Conservation (phyloP, 2,797 vertebrate species). For the Gallirallus australis region DNA sequence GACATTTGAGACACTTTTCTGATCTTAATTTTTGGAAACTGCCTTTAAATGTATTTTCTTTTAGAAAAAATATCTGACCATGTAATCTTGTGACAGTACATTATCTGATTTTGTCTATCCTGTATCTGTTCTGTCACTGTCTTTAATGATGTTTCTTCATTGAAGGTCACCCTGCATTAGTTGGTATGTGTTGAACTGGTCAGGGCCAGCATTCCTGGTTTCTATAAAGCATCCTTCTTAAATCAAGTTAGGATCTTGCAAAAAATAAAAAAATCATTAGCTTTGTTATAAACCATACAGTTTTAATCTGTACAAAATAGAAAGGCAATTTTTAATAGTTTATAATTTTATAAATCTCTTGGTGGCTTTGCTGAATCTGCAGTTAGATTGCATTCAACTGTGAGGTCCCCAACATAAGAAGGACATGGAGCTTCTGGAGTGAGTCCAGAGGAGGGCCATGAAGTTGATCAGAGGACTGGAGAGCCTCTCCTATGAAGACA, state of each 20-base stretch:
- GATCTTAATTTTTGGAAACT: background rate
- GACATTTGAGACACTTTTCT: background rate
- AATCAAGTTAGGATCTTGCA: background rate
- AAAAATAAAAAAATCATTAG: background rate
- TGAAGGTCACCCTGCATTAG: background rate
- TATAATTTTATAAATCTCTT: background rate
- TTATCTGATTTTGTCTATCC: background rate
- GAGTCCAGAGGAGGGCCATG: no score
- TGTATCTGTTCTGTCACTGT: background rate
- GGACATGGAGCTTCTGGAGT: no score
- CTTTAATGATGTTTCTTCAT: background rate
- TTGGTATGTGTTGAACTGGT: background rate
- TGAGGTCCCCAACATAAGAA: no score
- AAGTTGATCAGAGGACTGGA: no score
- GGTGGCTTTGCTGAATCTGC: background rate
- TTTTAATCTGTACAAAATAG: background rate
- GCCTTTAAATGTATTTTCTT: background rate
- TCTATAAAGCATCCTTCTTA: background rate
- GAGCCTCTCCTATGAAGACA: no score
- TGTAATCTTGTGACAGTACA: background rate
- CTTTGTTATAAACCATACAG: background rate
- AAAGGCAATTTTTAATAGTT: background rate
- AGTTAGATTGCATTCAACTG: background rate
- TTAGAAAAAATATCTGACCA: background rate
- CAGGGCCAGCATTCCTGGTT: background rate